Conservation (phyloP, 92 coral and sea anemone species). For the Zoanthus sociatus region DNA sequence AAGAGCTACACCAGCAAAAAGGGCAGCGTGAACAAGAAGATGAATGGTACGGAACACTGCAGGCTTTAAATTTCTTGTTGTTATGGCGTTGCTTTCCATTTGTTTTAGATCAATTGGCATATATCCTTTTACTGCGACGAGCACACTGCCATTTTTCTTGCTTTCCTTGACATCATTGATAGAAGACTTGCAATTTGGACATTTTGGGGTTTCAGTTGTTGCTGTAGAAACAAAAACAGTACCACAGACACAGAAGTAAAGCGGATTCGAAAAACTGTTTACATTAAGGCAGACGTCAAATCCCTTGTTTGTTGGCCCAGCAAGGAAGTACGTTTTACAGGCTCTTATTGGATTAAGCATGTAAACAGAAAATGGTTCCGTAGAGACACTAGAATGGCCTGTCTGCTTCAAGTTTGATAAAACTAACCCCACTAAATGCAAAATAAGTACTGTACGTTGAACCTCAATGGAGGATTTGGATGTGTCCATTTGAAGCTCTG, state of each 20-base stretch:
- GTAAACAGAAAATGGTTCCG: constrained; percentile 58
- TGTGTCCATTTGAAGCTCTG: constrained; percentile 71
- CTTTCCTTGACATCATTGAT: not conserved
- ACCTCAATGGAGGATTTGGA: constrained; percentile 70
- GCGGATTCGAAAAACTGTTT: not conserved
- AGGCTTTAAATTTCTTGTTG: constrained; percentile 68
- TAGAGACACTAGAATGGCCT: constrained; percentile 11
- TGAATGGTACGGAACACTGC: constrained; percentile 86
- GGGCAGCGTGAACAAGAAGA: constrained; percentile 80
- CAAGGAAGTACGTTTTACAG: not conserved
- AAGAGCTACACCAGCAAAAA: constrained; percentile 80
- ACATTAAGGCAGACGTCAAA: constrained; percentile 23
- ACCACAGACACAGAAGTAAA: constrained; percentile 64
- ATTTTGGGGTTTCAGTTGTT: constrained; percentile 8
- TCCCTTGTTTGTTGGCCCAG: constrained; percentile 23
- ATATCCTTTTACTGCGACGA: constrained; percentile 46
- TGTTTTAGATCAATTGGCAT: constrained; percentile 22
- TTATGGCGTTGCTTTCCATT: constrained; percentile 38
- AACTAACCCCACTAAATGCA: constrained; percentile 76
- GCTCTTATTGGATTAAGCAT: constrained; percentile 54
- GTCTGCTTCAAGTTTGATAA: constrained; percentile 52
- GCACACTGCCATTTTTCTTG: not conserved
- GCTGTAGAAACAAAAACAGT: constrained; percentile 34
- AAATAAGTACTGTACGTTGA: constrained; percentile 73
- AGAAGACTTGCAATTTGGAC: constrained; percentile 59